A percentile compares a stretch with the other conserved stretches of the same genome.
These are phyloP conservation scores for Paramisgurnus dabryanus DNA, from an alignment of 2,113 vertebrate genomes.

Conservation along the genomic window DNA sequence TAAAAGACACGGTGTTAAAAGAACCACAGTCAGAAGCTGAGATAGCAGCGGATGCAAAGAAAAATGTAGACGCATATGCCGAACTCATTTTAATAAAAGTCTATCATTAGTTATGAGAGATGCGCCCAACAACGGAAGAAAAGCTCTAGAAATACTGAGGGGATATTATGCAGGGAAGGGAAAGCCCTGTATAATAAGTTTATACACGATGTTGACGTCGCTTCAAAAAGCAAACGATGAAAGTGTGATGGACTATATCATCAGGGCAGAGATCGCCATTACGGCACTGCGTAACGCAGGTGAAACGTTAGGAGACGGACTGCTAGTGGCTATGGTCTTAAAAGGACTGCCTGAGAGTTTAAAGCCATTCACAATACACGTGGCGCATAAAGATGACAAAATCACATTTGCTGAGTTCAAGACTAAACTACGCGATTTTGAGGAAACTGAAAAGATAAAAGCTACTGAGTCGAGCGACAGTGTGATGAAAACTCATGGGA, in stretches of 20 bases:
- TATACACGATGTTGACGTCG: too few species aligned
- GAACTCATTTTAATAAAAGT: conserved; percentile 31
- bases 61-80: conserved; percentile 3
- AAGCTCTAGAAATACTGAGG: conserved; percentile 39
- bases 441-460: too few species aligned
- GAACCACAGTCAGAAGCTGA: too few species aligned
- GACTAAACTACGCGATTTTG: too few species aligned
- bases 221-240: too few species aligned
- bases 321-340: conserved; percentile 33
- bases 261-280: too few species aligned
- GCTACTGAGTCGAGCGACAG: too few species aligned
- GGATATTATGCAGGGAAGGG: conserved; percentile 39
- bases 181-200: background rate
- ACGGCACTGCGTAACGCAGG: too few species aligned
- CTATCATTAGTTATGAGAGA: conserved; percentile 39
- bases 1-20: conserved; percentile 21
- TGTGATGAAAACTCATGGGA: too few species aligned
- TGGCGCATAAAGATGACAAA: conserved; percentile 17
- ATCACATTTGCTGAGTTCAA: too few species aligned
- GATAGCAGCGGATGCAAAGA: too few species aligned
- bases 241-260: too few species aligned
- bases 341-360: conserved; percentile 46
- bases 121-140: conserved; percentile 27
- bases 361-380: conserved; percentile 46
- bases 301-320: background rate